These are phyloP conservation scores for Rhagophthalmus giganteus DNA, from an alignment of 2,888 invertebrate species.

Conservation along the genomic window DNA sequence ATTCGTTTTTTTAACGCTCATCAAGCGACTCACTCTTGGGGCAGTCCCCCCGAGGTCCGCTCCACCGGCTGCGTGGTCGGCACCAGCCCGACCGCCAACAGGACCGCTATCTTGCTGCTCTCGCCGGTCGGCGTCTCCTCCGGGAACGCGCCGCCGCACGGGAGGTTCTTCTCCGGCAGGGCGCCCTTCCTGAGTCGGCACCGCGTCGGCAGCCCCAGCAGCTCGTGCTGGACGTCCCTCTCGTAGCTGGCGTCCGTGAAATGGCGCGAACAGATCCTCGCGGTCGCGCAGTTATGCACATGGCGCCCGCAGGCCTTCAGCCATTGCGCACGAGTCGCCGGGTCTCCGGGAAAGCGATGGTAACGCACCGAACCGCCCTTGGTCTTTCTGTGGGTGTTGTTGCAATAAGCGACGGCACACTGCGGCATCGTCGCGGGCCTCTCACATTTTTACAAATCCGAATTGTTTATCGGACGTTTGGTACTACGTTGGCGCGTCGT, in stretches of 20 bases:
- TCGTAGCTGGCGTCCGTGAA: slow-evolving; percentile 60
- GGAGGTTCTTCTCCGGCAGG: slow-evolving; percentile 41
- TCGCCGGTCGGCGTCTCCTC: slow-evolving; percentile 36
- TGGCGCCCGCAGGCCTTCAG: slow-evolving; percentile 59
- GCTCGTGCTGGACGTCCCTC: slow-evolving; percentile 61
- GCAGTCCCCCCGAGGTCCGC: slow-evolving; percentile 47
- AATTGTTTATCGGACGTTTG: too few relatives aligned
- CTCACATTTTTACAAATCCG: too few relatives aligned
- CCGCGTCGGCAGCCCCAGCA: slow-evolving; percentile 59
- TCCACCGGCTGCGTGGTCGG: slow-evolving; percentile 41
- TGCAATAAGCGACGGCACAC: slow-evolving; percentile 62
- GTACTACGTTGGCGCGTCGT: too few relatives aligned
- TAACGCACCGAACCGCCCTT: slow-evolving; percentile 61
- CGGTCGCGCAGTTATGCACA: slow-evolving; percentile 60
- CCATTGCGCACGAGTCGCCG: slow-evolving; percentile 58
- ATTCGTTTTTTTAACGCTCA: too few relatives aligned
- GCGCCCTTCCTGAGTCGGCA: slow-evolving; percentile 60
- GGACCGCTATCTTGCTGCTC: slow-evolving; percentile 55
- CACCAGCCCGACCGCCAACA: slow-evolving; percentile 61
- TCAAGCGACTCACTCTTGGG: slow-evolving; percentile 54
- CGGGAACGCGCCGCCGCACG: slow-evolving; percentile 8
- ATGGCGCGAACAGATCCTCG: slow-evolving; percentile 60
- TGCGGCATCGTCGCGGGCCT: slow-evolving; percentile 60
- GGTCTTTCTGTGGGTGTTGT: slow-evolving; percentile 62
- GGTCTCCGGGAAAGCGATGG: slow-evolving; percentile 63